phyloP scores from a whole-genome alignment of 1,140 invertebrate species.

The Adoxophyes honmai region DNA sequence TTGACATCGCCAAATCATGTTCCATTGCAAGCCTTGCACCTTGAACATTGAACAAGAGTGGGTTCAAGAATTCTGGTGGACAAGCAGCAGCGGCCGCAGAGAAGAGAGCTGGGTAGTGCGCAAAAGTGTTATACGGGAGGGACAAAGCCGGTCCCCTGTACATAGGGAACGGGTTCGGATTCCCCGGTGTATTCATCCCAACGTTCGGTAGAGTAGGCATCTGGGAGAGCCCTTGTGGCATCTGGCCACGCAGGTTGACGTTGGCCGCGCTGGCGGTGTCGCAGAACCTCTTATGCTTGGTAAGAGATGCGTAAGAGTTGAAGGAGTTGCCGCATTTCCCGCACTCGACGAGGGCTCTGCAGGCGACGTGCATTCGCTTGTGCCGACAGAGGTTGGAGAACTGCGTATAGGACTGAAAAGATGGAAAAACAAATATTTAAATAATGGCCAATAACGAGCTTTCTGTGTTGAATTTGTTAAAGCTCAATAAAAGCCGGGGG shows the following conservation, averaged over 20 bases:
- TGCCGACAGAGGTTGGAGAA: conserved; percentile 99
- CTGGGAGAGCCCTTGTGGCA: conserved; percentile 72
- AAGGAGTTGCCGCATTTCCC: conserved; percentile 95
- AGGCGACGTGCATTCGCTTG: conserved; percentile 98
- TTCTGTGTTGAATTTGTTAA: too few species aligned
- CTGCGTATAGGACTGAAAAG: conserved; percentile 96
- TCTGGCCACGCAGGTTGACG: conserved; percentile 65
- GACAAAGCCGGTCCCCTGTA: conserved; percentile 78
- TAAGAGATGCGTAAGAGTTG: conserved; percentile 89
- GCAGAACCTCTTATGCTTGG: conserved; percentile 91
- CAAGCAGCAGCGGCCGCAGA: conserved; percentile 66
- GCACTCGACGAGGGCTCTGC: conserved; percentile 93
- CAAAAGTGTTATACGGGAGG: conserved; percentile 80
- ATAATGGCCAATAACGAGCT: too few species aligned
- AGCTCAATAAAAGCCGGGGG: too few species aligned
- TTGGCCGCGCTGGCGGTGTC: conserved; percentile 79
- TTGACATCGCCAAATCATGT: conserved; percentile 60
- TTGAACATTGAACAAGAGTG: conserved; percentile 76
- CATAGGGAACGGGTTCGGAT: conserved; percentile 82
- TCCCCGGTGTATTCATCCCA: conserved; percentile 74
- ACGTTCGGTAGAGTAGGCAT: conserved; percentile 70
- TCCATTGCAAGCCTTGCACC: conserved; percentile 66
- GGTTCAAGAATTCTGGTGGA: conserved; percentile 75
- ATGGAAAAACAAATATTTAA: conserved; percentile 23
- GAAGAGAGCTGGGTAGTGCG: conserved; percentile 80